Conservation (phyloP, 2,888 invertebrate species). For the Tenthredo notha region DNA sequence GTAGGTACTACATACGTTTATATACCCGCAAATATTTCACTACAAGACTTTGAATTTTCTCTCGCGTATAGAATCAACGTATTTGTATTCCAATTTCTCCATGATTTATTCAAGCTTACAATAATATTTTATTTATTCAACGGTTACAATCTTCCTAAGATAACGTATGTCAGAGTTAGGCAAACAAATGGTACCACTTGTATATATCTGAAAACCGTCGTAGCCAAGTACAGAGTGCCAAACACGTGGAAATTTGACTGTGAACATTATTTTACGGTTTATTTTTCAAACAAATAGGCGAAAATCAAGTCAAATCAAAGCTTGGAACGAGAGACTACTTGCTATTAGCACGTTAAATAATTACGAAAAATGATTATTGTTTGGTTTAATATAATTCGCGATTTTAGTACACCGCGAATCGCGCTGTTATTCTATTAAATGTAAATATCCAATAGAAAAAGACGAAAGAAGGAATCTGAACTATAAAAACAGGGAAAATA, state of each 20-base stretch:
- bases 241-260: background rate
- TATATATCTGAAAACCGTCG: background rate
- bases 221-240: constrained; percentile 6
- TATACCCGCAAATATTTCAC: constrained; percentile 31
- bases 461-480: background rate
- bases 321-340: background rate
- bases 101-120: constrained; percentile 38
- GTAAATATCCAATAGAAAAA: background rate
- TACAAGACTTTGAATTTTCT: constrained; percentile 11
- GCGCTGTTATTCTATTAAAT: background rate
- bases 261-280: background rate
- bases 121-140: constrained; percentile 37
- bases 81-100: constrained; percentile 41
- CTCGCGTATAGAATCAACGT: constrained; percentile 26
- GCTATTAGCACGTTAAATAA: background rate
- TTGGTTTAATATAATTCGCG: background rate
- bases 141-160: background rate
- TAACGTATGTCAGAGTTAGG: constrained; percentile 5
- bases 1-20: constrained; percentile 13
- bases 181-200: constrained; percentile 1
- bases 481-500: background rate
- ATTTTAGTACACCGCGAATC: background rate
- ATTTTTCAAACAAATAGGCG: background rate
- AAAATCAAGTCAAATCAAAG: background rate
- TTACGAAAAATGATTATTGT: background rate